Evolutionary conservation across 2,797 vertebrate genomes (phyloP), one percentile per base, ranked within the genome.

Genomic region (Pampus argenteus): DNA sequence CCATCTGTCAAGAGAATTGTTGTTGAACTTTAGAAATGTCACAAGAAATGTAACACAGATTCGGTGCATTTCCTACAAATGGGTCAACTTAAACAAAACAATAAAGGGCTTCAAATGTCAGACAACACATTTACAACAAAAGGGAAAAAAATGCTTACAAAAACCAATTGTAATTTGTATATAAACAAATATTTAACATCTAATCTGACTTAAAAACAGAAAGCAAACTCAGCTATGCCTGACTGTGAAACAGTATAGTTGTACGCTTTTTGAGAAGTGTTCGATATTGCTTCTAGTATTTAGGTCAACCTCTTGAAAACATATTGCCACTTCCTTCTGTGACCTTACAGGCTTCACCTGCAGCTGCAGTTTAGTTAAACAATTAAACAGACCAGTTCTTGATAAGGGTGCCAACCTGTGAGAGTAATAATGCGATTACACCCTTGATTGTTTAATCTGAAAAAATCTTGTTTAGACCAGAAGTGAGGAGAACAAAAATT

Each of bases 1-100:
- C 88, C 78, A 76, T 71, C 74, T 61, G 81, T 74, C 78, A 7
- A 2, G 71, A 76, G 76, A 52, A 59, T 80, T 78, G 66, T 18
- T 10, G 40, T 38, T 84, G 75, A 89, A 87, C 84, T 86, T 87
- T 63, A 26, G 29, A 83, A 79, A 78, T 74, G 29, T 76, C 76
- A 51, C 29, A 18, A 59, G 56, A 40, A 50, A 70, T 3, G 9
- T 57, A 62, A 56, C 38, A 4, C 9, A 25, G 61, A 67, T 71
- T 54, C 36, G 44, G 3, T 13, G 4, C 1, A 17, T 82, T 70
- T 65, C 58, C 8, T 28, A 47, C 7, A 28, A 42, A 61, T 8
- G 11, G 25, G 7, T 9, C 50, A 48, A 48, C 48, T 78, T 49
- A 50, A 71, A 73, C 13, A 9, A 55, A 45, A 67, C 2, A 0